These are phyloP conservation scores for Cephus pulcher DNA, from an alignment of 2,888 invertebrate genomes.

Conservation along the genomic window DNA sequence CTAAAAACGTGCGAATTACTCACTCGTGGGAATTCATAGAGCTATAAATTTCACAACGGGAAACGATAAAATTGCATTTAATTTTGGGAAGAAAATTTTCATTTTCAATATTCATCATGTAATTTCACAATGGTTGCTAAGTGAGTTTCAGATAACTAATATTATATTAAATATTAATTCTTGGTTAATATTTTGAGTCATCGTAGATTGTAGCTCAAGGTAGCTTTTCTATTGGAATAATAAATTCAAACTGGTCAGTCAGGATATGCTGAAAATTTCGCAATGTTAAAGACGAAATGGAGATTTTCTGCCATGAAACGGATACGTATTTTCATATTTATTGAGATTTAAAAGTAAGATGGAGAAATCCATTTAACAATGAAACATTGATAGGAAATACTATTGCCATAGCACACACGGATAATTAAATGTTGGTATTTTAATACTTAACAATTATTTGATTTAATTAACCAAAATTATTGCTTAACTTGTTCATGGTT, in stretches of 20 bases:
- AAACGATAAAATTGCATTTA: neutral
- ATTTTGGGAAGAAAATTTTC: no score
- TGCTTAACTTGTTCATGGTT: neutral
- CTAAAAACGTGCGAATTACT: neutral
- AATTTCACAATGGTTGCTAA: neutral
- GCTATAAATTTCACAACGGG: neutral
- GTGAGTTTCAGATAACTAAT: neutral
- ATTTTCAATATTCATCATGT: no score
- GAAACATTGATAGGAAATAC: neutral
- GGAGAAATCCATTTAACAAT: neutral
- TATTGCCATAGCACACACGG: neutral
- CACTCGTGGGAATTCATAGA: neutral
- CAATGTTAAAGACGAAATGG: slow-evolving; percentile 13
- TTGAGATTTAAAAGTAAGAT: neutral
- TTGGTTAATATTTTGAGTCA: neutral
- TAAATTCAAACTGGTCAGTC: slow-evolving; percentile 36
- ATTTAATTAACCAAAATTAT: neutral
- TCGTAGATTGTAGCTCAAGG: neutral
- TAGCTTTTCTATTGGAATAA: slow-evolving; percentile 52
- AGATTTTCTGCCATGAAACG: neutral
- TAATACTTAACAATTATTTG: neutral
- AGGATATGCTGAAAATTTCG: slow-evolving; percentile 30
- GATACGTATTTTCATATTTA: neutral
- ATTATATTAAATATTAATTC: neutral
- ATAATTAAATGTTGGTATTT: neutral